Base-by-base conservation (phyloP, 2,797 vertebrate genomes). In the Mycteria americana region DNA sequence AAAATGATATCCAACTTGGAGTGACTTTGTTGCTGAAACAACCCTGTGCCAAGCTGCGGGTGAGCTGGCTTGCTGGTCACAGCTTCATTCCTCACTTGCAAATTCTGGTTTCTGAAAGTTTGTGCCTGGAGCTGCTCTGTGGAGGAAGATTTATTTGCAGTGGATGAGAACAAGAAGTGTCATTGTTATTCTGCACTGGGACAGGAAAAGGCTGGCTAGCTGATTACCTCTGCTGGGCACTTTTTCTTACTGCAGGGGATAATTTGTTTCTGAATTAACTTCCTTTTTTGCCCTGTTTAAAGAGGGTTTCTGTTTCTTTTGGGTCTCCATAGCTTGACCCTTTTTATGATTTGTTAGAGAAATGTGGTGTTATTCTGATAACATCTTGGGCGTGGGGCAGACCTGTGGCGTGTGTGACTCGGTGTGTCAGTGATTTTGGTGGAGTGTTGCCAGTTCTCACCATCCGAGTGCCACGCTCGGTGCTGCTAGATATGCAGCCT, bases 161-260 rank as follows among this genome's bases (percentile, higher is more conserved):
- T 51, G 89, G 81, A 85, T 68, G 87, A 92, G 95, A 94, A 95
- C 75, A 89, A 95, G 86, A 85, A 96, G 92, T 93, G 94, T 94
- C 94, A 46, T 68, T 92, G 79, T 91, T 92, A 43, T 76, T 88
- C 35, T 88, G 63, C 48, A 57, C 45, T 7, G 21, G 87, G 94
- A 93, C 87, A 95, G 95, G 94, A 96, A 93, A 88, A 96, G 89
- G 84, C 89, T 97, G 92, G 72, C 81, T 80, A 75, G 85, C 93
- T 95, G 89, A 95, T 95, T 94, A 93, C 95, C 93, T 94, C 94
- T 96, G 85, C 89, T 91, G 86, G 86, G 91, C 82, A 53, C 91
- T 76, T 89, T 77, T 95, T 88, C 97, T 86, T 97, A 94, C 82
- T 96, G 91, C 92, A 93, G 79, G 90, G 88, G 74, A 90, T 95